Evolutionary conservation across 2,888 invertebrate species (phyloP).

Genomic region (Acholoe squamosa): DNA sequence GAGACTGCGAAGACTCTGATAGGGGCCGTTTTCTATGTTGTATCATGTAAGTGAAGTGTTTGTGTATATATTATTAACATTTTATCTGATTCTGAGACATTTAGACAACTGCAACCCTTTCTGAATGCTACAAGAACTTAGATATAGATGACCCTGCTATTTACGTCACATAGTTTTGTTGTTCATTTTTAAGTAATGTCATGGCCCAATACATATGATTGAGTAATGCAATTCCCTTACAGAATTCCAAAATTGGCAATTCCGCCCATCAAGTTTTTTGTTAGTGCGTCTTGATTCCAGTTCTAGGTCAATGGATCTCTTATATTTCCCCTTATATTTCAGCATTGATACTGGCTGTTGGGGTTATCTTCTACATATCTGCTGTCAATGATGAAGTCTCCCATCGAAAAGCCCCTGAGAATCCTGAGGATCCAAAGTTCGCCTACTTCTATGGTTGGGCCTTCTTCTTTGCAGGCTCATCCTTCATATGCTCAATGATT

Average conservation of each 20-base stretch:
- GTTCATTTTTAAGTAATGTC: too few species aligned
- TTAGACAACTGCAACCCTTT: too few species aligned
- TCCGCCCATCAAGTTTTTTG: too few species aligned
- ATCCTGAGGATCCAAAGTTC: conserved; percentile 74
- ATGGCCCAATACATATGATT: too few species aligned
- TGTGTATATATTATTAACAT: not conserved
- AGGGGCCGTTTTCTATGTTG: conserved; percentile 79
- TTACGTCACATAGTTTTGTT: too few species aligned
- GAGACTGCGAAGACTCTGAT: conserved; percentile 78
- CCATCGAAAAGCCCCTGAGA: conserved; percentile 75
- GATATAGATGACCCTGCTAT: too few species aligned
- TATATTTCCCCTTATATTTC: conserved; percentile 15
- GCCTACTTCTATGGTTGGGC: conserved; percentile 81
- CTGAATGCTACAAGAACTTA: too few species aligned
- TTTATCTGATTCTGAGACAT: not conserved
- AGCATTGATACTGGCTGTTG: conserved; percentile 80
- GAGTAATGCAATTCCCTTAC: too few species aligned
- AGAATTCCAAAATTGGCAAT: too few species aligned
- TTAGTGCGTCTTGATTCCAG: too few species aligned
- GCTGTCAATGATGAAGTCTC: conserved; percentile 82
- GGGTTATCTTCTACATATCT: conserved; percentile 81
- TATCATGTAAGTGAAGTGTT: conserved; percentile 74
- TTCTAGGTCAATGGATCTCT: not conserved
- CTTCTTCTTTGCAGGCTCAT: conserved; percentile 80
- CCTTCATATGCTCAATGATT: conserved; percentile 79